These are phyloP conservation scores for Erpobdella octoculata DNA, from an alignment of 2,888 invertebrate species.

Conservation along the genomic window DNA sequence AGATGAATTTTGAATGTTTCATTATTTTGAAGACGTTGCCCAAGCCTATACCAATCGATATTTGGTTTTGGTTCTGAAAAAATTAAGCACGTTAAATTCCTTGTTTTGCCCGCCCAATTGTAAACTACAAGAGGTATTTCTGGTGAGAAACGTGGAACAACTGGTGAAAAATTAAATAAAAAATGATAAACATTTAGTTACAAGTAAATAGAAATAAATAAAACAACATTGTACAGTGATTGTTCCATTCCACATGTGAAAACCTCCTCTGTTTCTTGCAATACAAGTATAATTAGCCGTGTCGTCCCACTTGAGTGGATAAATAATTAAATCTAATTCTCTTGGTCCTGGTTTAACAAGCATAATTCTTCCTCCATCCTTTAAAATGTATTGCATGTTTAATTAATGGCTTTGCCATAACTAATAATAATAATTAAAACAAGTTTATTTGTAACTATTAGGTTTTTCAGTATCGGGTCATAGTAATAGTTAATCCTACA, in stretches of 20 bases:
- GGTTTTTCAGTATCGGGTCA: no score
- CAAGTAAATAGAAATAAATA: not conserved
- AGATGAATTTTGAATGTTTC: constrained; percentile 35
- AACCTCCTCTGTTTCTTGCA: constrained; percentile 40
- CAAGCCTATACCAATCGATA: constrained; percentile 34
- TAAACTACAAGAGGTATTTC: constrained; percentile 31
- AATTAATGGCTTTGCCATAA: no score
- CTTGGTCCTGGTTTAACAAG: constrained; percentile 20
- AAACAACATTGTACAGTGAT: constrained; percentile 42
- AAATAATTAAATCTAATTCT: constrained; percentile 25
- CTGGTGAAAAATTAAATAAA: no score
- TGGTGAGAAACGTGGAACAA: constrained; percentile 30
- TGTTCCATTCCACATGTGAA: constrained; percentile 37
- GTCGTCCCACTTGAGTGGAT: constrained; percentile 35
- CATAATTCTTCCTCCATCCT: constrained; percentile 35
- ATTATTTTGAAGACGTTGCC: constrained; percentile 30
- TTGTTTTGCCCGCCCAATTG: constrained; percentile 37
- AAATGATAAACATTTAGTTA: not conserved
- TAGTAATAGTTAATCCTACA: no score
- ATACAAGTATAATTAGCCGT: constrained; percentile 42
- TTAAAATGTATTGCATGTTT: not conserved
- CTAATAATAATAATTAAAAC: no score
- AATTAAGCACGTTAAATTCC: constrained; percentile 37
- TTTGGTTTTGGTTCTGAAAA: constrained; percentile 36
- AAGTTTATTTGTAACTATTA: no score